These are phyloP conservation scores for Rhinoptilus africanus DNA, from an alignment of 2,113 vertebrate species.

Conservation along the genomic window DNA sequence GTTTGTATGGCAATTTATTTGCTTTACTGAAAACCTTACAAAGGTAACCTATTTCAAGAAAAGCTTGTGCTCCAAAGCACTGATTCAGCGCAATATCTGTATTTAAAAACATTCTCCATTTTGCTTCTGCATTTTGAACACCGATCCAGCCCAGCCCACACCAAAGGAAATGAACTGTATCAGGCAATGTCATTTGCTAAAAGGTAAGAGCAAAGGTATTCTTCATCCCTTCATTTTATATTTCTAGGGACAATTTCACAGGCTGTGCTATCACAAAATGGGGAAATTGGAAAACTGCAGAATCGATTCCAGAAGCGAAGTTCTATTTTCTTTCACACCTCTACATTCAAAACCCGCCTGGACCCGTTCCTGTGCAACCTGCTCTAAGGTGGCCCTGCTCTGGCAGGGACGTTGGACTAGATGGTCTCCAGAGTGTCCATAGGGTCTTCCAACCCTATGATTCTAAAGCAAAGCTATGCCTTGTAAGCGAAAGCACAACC, in stretches of 20 bases:
- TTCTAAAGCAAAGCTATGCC: background rate
- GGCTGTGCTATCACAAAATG: slow-evolving; percentile 69
- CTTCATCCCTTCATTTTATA: slow-evolving; percentile 75
- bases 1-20: background rate
- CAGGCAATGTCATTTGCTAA: slow-evolving; percentile 78
- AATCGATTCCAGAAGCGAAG: slow-evolving; percentile 85
- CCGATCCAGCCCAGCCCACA: slow-evolving; percentile 33
- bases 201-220: slow-evolving; percentile 67
- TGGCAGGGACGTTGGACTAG: too few species aligned
- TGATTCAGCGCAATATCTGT: background rate
- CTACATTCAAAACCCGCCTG: too few species aligned
- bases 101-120: slow-evolving; percentile 32
- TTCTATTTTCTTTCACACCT: slow-evolving; percentile 85
- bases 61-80: background rate
- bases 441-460: too few species aligned
- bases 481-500: slow-evolving; percentile 29
- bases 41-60: background rate
- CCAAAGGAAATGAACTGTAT: slow-evolving; percentile 66
- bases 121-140: slow-evolving; percentile 22
- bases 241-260: slow-evolving; percentile 88
- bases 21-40: background rate
- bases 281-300: slow-evolving; percentile 87
- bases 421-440: too few species aligned
- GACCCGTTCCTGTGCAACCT: too few species aligned
- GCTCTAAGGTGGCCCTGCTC: too few species aligned